Conservation (phyloP, 1,140 invertebrate genomes). For the Drosophila equinoxialis region DNA sequence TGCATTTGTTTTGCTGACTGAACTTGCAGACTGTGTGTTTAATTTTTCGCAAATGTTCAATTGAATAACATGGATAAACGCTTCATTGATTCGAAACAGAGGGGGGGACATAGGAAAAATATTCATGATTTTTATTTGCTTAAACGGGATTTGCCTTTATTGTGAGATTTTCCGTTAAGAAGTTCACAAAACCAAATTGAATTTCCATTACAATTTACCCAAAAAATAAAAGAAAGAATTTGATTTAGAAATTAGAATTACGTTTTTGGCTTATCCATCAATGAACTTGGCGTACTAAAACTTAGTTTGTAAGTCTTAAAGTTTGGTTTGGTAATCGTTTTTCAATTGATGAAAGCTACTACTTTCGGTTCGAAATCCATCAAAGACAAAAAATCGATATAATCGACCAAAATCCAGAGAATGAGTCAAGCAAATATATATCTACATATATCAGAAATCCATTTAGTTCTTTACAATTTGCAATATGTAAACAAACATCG, state of each 20-base stretch:
- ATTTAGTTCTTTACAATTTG: too few species aligned
- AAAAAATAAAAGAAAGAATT: not conserved
- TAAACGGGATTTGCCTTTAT: conserved; percentile 35
- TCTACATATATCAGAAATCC: too few species aligned
- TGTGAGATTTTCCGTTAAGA: conserved; percentile 26
- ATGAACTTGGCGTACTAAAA: too few species aligned
- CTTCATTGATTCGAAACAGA: conserved; percentile 50
- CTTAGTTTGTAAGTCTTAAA: too few species aligned
- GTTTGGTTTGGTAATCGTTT: too few species aligned
- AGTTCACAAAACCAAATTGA: conserved; percentile 42
- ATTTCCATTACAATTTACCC: conserved; percentile 20
- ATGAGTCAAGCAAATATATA: too few species aligned
- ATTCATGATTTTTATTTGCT: conserved; percentile 48
- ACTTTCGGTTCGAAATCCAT: too few species aligned
- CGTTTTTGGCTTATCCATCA: too few species aligned
- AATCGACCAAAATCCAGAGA: too few species aligned
- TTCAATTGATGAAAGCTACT: too few species aligned
- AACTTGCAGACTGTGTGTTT: conserved; percentile 50
- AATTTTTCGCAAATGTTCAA: conserved; percentile 75
- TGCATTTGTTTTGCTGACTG: conserved; percentile 53
- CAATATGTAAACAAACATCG: too few species aligned
- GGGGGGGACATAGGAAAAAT: conserved; percentile 18
- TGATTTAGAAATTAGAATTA: not conserved
- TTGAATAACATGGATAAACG: conserved; percentile 68
- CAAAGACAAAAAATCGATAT: too few species aligned